A percentile compares a stretch with the other conserved stretches of the same genome.
Evolutionary conservation across 2,113 vertebrate species (phyloP).

Genomic region (Axis porcinus): DNA sequence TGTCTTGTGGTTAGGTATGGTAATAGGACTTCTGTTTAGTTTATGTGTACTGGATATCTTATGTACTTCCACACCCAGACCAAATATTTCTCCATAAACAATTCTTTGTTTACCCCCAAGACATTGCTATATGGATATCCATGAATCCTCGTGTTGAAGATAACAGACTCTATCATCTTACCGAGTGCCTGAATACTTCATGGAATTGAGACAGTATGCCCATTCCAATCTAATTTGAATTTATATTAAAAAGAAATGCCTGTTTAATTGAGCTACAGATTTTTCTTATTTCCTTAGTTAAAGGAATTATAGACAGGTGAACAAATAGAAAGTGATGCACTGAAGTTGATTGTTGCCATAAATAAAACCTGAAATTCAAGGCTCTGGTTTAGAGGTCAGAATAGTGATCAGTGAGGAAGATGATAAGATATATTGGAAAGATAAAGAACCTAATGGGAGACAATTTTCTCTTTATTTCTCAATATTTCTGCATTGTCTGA

Average conservation of each 20-base stretch:
- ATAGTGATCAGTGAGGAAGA: not conserved
- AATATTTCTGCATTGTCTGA: not conserved
- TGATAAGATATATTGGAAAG: not conserved
- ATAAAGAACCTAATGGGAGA: not conserved
- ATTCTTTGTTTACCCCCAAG: not conserved
- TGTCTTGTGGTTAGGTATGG: not conserved
- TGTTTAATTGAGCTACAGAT: not conserved
- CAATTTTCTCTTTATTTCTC: not conserved
- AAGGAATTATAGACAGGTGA: not conserved
- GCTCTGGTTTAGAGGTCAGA: not conserved
- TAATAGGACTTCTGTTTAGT: not conserved
- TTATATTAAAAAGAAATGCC: not conserved
- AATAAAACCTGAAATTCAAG: not conserved
- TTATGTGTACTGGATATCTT: not conserved
- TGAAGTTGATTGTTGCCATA: not conserved
- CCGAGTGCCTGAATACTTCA: not conserved
- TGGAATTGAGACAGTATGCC: too few species aligned
- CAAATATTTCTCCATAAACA: not conserved
- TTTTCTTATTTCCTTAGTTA: not conserved
- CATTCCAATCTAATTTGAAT: not conserved
- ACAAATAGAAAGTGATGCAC: not conserved
- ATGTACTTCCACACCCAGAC: too few species aligned
- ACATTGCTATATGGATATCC: not conserved
- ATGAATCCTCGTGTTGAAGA: not conserved
- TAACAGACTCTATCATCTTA: not conserved